Conservation (phyloP, 2,888 invertebrate genomes). For the Cantharis flavilabris region DNA sequence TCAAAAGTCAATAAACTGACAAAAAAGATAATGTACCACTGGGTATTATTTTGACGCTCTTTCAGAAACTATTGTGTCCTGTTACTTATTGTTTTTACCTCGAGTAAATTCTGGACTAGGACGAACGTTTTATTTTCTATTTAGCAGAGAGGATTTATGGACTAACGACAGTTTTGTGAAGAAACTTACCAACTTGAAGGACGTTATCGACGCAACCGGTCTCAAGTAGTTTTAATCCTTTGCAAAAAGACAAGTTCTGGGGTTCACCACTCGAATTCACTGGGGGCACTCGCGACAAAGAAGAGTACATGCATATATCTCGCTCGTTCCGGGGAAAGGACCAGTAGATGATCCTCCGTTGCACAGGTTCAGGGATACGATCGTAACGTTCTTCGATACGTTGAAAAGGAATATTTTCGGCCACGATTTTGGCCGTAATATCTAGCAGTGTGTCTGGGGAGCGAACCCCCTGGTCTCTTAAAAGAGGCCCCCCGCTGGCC, state of each 20-base stretch:
- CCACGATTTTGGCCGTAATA: conserved; percentile 82
- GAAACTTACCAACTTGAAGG: conserved; percentile 83
- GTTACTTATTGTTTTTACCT: not conserved
- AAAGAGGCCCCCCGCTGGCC: conserved; percentile 50
- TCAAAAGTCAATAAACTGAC: not conserved
- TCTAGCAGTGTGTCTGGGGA: conserved; percentile 78
- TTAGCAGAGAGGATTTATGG: not conserved
- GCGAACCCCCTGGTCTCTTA: conserved; percentile 50
- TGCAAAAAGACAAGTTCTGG: conserved; percentile 83
- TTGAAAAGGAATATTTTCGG: conserved; percentile 84
- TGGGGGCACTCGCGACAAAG: conserved; percentile 65
- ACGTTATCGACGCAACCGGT: conserved; percentile 83
- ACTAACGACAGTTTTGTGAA: not conserved
- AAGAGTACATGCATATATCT: conserved; percentile 90
- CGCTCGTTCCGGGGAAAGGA: conserved; percentile 86
- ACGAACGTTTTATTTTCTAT: not conserved
- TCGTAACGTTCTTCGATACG: conserved; percentile 85
- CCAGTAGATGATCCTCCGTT: conserved; percentile 86
- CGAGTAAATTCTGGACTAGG: not conserved
- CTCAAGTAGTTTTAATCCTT: conserved; percentile 82
- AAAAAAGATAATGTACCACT: not conserved
- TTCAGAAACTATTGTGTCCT: not conserved
- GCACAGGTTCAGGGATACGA: conserved; percentile 87
- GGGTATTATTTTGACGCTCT: not conserved
- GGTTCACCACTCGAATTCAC: conserved; percentile 65